Base-by-base conservation (phyloP, 1,140 invertebrate species). In the Argopecten irradians region DNA sequence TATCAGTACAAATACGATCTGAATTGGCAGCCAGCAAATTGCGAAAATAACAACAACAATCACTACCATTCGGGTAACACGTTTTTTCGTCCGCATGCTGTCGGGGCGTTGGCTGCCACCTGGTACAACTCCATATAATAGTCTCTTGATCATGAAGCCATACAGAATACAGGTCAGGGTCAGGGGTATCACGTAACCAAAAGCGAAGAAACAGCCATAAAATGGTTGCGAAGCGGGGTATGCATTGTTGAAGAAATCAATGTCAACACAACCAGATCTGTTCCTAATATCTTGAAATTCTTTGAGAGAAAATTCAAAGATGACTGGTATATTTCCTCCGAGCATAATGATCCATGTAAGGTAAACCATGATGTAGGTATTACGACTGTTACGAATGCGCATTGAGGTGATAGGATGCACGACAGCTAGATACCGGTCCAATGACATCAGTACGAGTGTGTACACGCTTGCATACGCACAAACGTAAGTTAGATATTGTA, bases 31-130 rank as follows among this genome's bases (percentile, higher is more conserved):
- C 99, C 99, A 99, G 95, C 98, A 99, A 43, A 99, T 96, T 14
- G 98, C 98, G 95, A 99, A 99, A 39, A 98, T 98, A 33, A 98
- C 97, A 0, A 99, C 98, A 22, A 99, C 98, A 33, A 98, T 97
- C 46, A 99, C 97, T 11, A 99, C 98, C 97, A 99, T 98, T 89
- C 98, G 96, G 0, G 98, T 99, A 0, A 99, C 98, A 89, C 98
- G 96, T 95, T 97, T 97, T 95, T 98, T 98, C 36, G 98, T 98
- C 91, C 98, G 96, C 83, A 98, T 96, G 85, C 96, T 97, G 93
- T 97, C 97, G 0, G 96, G 96, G 39, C 97, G 97, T 41, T 96
- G 96, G 90, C 96, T 97, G 11, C 97, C 97, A 33, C 97, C 97
- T 0, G 97, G 97, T 34, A 97, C 95, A 46, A 93, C 95, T 9